Percentiles rank a stretch among this genome's conserved stretches.
phyloP scores from a whole-genome alignment of 1,140 invertebrate genomes.

The Ooceraea biroi region DNA sequence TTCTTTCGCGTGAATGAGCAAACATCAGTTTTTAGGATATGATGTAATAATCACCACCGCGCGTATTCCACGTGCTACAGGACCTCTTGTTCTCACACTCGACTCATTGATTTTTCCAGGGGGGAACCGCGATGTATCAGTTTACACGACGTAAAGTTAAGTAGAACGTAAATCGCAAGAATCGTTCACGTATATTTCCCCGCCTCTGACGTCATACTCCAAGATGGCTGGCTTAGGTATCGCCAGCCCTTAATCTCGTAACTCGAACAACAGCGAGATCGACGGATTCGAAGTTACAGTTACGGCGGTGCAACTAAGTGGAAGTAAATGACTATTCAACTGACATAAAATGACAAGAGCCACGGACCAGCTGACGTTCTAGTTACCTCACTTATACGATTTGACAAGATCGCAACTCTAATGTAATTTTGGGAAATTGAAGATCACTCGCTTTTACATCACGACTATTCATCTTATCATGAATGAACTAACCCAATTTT shows the following conservation, averaged over 20 bases:
- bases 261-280: slow-evolving; percentile 52
- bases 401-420: slow-evolving; percentile 15
- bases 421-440: slow-evolving; percentile 17
- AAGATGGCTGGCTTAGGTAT: slow-evolving; percentile 52
- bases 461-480: background rate
- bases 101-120: slow-evolving; percentile 14
- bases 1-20: slow-evolving; percentile 15
- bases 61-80: background rate
- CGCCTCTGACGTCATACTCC: slow-evolving; percentile 58
- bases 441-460: background rate
- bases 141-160: slow-evolving; percentile 39
- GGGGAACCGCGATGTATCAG: slow-evolving; percentile 24
- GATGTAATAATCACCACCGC: slow-evolving; percentile 26
- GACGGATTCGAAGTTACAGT: slow-evolving; percentile 49
- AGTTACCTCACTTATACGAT: slow-evolving; percentile 26
- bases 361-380: background rate
- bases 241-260: slow-evolving; percentile 48
- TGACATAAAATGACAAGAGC: slow-evolving; percentile 38
- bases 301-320: slow-evolving; percentile 34
- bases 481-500: background rate
- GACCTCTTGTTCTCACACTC: slow-evolving; percentile 10
- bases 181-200: slow-evolving; percentile 42
- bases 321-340: slow-evolving; percentile 45
- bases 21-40: slow-evolving; percentile 22
- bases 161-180: slow-evolving; percentile 54